Conservation (phyloP, 2,797 vertebrate species). For the Psittacula echo region DNA sequence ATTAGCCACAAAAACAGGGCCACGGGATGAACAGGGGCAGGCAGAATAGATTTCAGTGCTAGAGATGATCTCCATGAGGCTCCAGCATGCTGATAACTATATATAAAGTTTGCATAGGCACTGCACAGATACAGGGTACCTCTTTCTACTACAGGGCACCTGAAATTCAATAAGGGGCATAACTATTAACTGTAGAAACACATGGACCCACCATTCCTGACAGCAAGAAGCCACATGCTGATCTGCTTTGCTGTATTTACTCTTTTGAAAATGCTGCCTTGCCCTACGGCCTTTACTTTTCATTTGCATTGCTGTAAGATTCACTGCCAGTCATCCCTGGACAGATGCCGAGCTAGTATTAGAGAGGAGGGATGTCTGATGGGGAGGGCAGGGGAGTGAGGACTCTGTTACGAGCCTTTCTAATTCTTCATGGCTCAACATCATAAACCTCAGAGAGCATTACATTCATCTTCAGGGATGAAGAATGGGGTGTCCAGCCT, state of each 20-base stretch:
- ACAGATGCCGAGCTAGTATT: background rate
- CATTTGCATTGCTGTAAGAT: background rate
- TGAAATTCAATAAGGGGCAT: background rate
- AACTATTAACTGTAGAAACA: background rate
- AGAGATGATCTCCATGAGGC: background rate
- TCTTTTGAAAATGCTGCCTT: background rate
- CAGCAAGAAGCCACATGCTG: background rate
- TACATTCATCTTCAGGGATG: background rate
- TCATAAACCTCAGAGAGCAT: background rate
- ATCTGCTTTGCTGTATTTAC: background rate
- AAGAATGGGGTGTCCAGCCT: background rate
- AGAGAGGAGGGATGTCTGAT: background rate
- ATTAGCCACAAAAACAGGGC: background rate
- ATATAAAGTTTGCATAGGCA: background rate
- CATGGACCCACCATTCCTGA: background rate
- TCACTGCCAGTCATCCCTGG: background rate
- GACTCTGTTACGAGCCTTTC: background rate
- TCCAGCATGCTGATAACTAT: background rate
- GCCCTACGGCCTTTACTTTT: background rate
- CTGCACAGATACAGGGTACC: background rate
- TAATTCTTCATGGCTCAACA: background rate
- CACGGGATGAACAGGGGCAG: fast-evolving
- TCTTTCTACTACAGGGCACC: background rate
- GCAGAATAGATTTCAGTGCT: background rate
- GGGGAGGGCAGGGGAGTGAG: background rate